Percentiles rank a stretch among this genome's conserved stretches.
Evolutionary conservation across 1,140 invertebrate genomes (phyloP).

Genomic region (Drosophila simulans): DNA sequence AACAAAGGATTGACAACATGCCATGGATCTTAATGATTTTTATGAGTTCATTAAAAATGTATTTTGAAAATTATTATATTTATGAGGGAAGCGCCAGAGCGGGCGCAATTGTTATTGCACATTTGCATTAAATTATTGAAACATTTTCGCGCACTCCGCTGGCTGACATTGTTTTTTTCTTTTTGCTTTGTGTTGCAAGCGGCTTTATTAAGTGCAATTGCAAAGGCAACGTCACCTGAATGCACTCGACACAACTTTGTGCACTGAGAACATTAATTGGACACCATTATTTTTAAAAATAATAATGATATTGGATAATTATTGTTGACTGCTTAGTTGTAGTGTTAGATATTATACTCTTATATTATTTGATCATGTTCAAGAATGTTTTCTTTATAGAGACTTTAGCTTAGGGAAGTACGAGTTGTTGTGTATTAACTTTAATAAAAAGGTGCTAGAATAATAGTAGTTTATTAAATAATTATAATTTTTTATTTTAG

Average conservation of each 20-base stretch:
- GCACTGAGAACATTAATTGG: background rate
- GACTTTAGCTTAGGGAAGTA: too few relatives aligned
- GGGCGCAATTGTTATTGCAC: constrained; percentile 39
- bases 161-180: constrained; percentile 28
- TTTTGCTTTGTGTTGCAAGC: constrained; percentile 11
- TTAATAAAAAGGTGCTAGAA: too few relatives aligned
- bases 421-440: too few relatives aligned
- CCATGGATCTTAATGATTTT: constrained; percentile 38
- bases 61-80: constrained; percentile 52
- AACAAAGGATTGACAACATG: constrained; percentile 40
- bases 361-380: too few relatives aligned
- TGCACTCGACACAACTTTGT: background rate
- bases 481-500: too few relatives aligned
- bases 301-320: too few relatives aligned
- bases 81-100: constrained; percentile 34
- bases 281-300: too few relatives aligned
- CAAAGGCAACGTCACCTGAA: constrained; percentile 19
- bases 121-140: constrained; percentile 54
- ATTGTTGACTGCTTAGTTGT: too few relatives aligned
- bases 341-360: too few relatives aligned
- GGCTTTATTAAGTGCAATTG: constrained; percentile 47
- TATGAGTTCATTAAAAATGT: constrained; percentile 53
- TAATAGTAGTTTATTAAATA: too few relatives aligned
- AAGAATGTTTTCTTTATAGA: too few relatives aligned
- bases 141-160: constrained; percentile 34